Evolutionary conservation across 2,797 vertebrate species (phyloP).

Genomic region (Florisuga fusca): DNA sequence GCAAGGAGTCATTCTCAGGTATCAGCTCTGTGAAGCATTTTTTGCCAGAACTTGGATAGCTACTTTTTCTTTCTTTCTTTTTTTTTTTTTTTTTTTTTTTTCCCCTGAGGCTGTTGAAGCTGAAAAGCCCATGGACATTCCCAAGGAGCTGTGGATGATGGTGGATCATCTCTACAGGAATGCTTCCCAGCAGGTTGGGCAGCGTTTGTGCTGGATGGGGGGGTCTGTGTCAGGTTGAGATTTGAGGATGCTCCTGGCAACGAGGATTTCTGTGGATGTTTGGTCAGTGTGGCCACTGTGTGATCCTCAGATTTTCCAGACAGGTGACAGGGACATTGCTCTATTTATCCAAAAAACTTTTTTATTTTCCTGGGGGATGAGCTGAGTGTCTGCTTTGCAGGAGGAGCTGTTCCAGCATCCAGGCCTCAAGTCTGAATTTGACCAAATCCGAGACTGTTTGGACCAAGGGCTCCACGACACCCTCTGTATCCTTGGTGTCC

Average conservation of each 20-base stretch:
- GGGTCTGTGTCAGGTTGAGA: background rate
- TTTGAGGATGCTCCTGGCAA: background rate
- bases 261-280: background rate
- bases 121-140: conserved; percentile 90
- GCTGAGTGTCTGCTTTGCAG: conserved; percentile 76
- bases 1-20: background rate
- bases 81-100: background rate
- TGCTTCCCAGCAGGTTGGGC: conserved; percentile 89
- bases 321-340: background rate
- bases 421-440: conserved; percentile 92
- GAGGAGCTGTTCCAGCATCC: conserved; percentile 98
- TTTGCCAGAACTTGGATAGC: background rate
- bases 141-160: conserved; percentile 98
- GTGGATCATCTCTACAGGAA: conserved; percentile 92
- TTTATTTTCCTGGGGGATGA: background rate
- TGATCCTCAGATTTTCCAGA: background rate
- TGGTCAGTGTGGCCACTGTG: background rate
- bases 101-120: background rate
- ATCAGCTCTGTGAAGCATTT: background rate
- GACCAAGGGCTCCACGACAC: conserved; percentile 91
- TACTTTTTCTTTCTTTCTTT: background rate
- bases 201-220: background rate
- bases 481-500: conserved; percentile 89
- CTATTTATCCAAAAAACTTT: background rate
- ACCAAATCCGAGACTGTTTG: conserved; percentile 92